phyloP scores from a whole-genome alignment of 2,888 invertebrate genomes.

The Coleophora deauratella region DNA sequence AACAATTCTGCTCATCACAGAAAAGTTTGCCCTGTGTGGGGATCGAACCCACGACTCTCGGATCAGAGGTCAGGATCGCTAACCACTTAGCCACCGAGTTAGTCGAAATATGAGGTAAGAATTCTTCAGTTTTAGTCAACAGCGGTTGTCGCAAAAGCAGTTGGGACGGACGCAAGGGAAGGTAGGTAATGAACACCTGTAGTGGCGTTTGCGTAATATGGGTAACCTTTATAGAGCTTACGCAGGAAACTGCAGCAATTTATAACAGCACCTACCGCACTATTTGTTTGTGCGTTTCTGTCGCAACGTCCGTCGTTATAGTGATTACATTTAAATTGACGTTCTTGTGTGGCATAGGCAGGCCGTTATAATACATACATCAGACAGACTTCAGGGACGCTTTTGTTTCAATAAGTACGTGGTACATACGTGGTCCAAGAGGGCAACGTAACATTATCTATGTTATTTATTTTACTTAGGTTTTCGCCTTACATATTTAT shows the following conservation, averaged over 20 bases:
- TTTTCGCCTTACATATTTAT: no score
- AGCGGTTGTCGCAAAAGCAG: no score
- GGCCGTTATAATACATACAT: neutral
- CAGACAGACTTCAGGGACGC: neutral
- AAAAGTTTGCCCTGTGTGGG: no score
- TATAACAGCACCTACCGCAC: slow-evolving; percentile 48
- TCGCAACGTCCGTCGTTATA: slow-evolving; percentile 36
- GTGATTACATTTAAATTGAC: slow-evolving; percentile 58
- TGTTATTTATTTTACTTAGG: no score
- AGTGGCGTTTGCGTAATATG: slow-evolving; percentile 34
- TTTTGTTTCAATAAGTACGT: neutral
- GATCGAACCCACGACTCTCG: no score
- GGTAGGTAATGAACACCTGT: slow-evolving; percentile 29
- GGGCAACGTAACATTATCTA: neutral
- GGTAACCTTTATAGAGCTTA: slow-evolving; percentile 32
- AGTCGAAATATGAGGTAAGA: no score
- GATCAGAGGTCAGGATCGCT: no score
- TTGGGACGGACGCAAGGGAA: neutral
- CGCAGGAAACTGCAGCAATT: slow-evolving; percentile 48
- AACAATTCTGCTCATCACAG: no score
- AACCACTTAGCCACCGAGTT: no score
- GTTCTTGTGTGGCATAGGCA: slow-evolving; percentile 21
- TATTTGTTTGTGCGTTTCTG: slow-evolving; percentile 33
- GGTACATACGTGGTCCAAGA: neutral
- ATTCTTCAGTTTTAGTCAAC: no score